These are phyloP conservation scores for Anguilla japonica DNA, from an alignment of 2,113 vertebrate species.

Conservation along the genomic window DNA sequence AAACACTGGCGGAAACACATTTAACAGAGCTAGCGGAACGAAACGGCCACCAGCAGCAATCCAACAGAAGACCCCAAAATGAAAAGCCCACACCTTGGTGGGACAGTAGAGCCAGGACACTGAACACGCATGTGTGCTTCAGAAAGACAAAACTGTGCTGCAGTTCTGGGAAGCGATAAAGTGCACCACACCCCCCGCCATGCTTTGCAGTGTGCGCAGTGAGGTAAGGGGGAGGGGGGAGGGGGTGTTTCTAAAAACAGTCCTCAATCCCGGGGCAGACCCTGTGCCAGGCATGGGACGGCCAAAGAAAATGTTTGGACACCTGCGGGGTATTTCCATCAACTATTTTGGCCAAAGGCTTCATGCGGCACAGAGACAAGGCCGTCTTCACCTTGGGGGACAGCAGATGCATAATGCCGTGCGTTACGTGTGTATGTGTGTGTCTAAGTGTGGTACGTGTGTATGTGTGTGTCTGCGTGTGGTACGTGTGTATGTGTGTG, in stretches of 20 bases:
- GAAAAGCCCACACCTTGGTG: background rate
- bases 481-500: no score
- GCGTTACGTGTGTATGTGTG: background rate
- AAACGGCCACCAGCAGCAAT: background rate
- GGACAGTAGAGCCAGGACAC: background rate
- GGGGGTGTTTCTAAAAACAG: background rate
- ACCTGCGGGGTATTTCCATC: background rate
- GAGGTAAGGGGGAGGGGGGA: background rate
- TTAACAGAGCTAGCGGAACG: background rate
- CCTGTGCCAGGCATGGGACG: background rate
- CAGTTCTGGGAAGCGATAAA: background rate
- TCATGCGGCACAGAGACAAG: background rate
- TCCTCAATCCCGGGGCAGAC: background rate
- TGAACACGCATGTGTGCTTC: background rate
- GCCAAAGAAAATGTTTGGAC: constrained; percentile 6
- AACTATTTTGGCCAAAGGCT: background rate
- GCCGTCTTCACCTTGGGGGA: background rate
- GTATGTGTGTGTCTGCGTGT: no score
- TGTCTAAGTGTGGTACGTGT: no score
- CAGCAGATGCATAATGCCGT: background rate
- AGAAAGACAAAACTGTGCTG: background rate
- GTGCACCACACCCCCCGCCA: background rate
- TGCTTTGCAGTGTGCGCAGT: background rate
- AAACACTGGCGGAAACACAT: background rate
- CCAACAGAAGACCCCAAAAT: background rate